Evolutionary conservation across 2,797 vertebrate species (phyloP).

Genomic region (Cuniculus paca): DNA sequence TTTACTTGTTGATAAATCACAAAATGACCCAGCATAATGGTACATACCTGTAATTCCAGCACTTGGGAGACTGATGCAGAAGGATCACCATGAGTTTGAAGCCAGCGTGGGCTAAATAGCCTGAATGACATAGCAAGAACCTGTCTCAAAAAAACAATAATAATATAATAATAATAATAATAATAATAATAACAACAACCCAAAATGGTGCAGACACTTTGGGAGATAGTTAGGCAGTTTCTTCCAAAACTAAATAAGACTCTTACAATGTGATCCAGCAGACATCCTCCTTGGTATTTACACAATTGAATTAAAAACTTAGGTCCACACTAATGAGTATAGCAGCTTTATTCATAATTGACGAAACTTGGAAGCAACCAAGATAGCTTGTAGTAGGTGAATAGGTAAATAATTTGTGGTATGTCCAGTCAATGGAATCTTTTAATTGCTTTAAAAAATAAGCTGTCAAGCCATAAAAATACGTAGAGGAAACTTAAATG

Average conservation of each 20-base stretch:
- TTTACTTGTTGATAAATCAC: neutral
- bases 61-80: too few species aligned
- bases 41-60: too few species aligned
- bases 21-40: too few species aligned
- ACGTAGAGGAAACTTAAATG: neutral
- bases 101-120: too few species aligned
- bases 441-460: neutral
- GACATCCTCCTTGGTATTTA: neutral
- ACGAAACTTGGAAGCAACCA: neutral
- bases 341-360: neutral
- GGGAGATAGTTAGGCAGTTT: too few species aligned
- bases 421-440: neutral
- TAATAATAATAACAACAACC: too few species aligned
- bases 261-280: neutral
- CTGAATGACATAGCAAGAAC: too few species aligned
- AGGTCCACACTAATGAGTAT: neutral
- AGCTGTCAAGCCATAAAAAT: neutral
- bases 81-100: too few species aligned
- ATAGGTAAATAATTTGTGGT: neutral
- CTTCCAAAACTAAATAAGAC: neutral
- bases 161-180: too few species aligned
- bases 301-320: neutral
- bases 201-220: neutral
- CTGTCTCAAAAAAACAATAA: too few species aligned
- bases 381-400: neutral